These are phyloP conservation scores for Brenthis daphne DNA, from an alignment of 2,888 invertebrate genomes.

Conservation along the genomic window DNA sequence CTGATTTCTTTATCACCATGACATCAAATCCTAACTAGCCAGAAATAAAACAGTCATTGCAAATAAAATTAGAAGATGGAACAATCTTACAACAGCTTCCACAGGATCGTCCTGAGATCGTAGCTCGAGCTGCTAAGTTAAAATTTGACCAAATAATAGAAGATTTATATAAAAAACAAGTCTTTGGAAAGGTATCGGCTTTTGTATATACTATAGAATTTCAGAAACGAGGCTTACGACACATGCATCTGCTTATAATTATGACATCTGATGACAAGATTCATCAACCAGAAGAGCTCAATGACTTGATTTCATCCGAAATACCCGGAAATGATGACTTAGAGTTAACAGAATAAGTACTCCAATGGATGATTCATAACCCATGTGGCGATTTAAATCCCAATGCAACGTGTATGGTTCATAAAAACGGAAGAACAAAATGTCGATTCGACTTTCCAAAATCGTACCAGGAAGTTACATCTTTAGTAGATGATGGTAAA, in stretches of 20 bases:
- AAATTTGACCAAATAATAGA: conserved; percentile 39
- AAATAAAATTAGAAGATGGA: conserved; percentile 37
- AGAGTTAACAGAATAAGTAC: conserved; percentile 38
- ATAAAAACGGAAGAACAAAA: conserved; percentile 43
- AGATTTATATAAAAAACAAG: conserved; percentile 37
- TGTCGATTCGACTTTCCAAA: conserved; percentile 34
- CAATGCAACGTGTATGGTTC: conserved; percentile 40
- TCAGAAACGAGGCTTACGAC: conserved; percentile 35
- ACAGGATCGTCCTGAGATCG: conserved; percentile 39
- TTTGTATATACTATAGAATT: conserved; percentile 37
- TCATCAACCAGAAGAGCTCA: conserved; percentile 38
- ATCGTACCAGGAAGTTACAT: conserved; percentile 35
- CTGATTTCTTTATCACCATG: conserved; percentile 42
- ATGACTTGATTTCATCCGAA: conserved; percentile 40
- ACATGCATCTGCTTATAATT: conserved; percentile 38
- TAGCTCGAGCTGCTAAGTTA: conserved; percentile 36
- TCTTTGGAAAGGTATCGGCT: conserved; percentile 39
- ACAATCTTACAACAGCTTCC: conserved; percentile 39
- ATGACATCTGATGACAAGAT: conserved; percentile 36
- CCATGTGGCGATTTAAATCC: conserved; percentile 36
- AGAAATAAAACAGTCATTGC: conserved; percentile 42
- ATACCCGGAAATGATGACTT: conserved; percentile 37
- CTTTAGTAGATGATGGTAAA: conserved; percentile 37
- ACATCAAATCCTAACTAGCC: conserved; percentile 46
- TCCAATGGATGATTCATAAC: conserved; percentile 38